Percentiles rank a stretch among this genome's conserved stretches.
Evolutionary conservation across 30 jellyfish, hydroid and myxozoan species (phyloP).

Genomic region (Catostylus mosaicus): DNA sequence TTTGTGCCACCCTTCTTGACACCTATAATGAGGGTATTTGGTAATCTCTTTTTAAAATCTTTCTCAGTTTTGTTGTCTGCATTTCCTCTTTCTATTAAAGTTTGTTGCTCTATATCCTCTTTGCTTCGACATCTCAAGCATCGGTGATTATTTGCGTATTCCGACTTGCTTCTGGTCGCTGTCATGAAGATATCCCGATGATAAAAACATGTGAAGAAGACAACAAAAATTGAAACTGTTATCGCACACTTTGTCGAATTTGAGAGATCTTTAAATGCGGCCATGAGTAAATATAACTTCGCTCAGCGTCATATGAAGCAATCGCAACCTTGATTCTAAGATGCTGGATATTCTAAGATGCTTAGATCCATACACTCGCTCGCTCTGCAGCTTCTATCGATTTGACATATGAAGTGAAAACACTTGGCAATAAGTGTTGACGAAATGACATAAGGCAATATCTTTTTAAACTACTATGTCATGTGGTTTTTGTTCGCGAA

Average conservation of each 20-base stretch:
- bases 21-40: slow-evolving; percentile 87
- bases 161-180: no score
- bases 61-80: background rate
- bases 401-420: background rate
- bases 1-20: slow-evolving; percentile 95
- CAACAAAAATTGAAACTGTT: slow-evolving; percentile 3
- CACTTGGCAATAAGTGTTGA: background rate
- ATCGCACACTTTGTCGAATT: background rate
- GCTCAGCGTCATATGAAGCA: background rate
- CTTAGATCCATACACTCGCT: background rate
- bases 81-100: background rate
- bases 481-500: slow-evolving; percentile 53
- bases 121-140: background rate
- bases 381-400: background rate
- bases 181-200: background rate
- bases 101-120: background rate
- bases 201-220: slow-evolving; percentile 15
- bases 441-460: no score
- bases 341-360: no score
- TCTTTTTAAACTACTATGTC: background rate
- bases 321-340: no score
- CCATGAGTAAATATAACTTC: background rate
- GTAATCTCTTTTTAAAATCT: slow-evolving; percentile 51
- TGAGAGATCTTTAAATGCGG: background rate
- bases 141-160: background rate